Percentiles rank a stretch among this genome's conserved stretches.
phyloP scores from a whole-genome alignment of 2,113 vertebrate genomes.

The Amblyopsis rosae region DNA sequence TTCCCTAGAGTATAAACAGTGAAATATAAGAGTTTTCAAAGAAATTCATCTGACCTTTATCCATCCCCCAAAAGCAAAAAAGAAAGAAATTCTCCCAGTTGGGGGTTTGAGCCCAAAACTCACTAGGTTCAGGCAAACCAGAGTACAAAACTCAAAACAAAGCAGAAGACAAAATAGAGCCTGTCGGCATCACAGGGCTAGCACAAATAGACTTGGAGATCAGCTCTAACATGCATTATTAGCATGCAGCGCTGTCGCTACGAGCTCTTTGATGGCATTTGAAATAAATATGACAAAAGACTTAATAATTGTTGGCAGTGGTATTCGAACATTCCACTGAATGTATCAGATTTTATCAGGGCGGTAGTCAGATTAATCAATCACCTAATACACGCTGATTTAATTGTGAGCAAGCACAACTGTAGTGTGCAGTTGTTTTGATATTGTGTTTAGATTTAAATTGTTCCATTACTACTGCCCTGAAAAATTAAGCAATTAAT shows the following conservation, averaged over 20 bases:
- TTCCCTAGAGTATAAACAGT: constrained; percentile 39
- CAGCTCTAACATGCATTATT: constrained; percentile 64
- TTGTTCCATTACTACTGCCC: constrained; percentile 38
- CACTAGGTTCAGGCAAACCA: constrained; percentile 14
- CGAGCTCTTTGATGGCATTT: constrained; percentile 47
- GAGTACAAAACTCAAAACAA: constrained; percentile 46
- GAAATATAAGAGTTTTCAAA: constrained; percentile 48
- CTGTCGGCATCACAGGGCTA: constrained; percentile 36
- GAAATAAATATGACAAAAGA: constrained; percentile 37
- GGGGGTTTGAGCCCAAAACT: constrained; percentile 41
- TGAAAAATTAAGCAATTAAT: constrained; percentile 48
- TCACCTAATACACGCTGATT: constrained; percentile 51
- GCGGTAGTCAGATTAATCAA: constrained; percentile 51
- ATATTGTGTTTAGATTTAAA: constrained; percentile 40
- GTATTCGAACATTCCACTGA: constrained; percentile 50
- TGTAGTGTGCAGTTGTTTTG: constrained; percentile 36
- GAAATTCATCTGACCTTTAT: constrained; percentile 44
- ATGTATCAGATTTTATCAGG: constrained; percentile 55
- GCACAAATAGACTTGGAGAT: constrained; percentile 56
- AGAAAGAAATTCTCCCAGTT: constrained; percentile 22
- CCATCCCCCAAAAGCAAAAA: constrained; percentile 43
- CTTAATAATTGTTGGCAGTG: constrained; percentile 55
- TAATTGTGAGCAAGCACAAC: constrained; percentile 44
- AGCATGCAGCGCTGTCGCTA: constrained; percentile 58
- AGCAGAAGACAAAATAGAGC: constrained; percentile 49